Conservation (phyloP, 2,113 vertebrate genomes). For the Pygoscelis antarcticus region DNA sequence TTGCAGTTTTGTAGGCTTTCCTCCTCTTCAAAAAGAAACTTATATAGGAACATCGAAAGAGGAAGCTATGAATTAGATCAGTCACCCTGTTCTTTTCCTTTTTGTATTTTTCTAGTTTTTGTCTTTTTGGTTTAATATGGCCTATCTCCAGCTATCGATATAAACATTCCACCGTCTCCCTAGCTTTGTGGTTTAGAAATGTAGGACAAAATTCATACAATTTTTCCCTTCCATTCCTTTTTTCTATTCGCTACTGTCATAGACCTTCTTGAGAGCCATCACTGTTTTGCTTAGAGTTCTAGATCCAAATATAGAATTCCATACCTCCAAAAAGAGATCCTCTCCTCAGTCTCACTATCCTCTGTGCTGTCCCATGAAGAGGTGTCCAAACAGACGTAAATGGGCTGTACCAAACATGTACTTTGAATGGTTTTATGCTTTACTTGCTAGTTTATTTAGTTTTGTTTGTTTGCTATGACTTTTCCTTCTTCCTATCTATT, state of each 20-base stretch:
- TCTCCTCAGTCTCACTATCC: neutral
- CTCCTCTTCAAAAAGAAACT: neutral
- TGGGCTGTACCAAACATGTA: neutral
- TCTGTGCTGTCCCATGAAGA: neutral
- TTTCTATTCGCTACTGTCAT: neutral
- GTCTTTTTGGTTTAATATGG: neutral
- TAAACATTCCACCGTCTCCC: neutral
- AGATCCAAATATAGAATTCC: neutral
- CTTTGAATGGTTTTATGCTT: neutral
- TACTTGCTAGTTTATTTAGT: neutral
- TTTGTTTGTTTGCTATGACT: neutral
- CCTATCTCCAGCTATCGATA: neutral
- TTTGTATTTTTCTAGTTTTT: neutral
- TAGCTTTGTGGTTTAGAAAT: neutral
- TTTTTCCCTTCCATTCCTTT: neutral
- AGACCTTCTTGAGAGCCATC: neutral
- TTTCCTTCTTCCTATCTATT: neutral
- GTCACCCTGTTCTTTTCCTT: neutral
- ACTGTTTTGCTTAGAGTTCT: neutral
- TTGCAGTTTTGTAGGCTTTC: neutral
- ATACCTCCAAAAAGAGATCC: neutral
- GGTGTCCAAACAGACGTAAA: accelerated
- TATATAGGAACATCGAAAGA: neutral
- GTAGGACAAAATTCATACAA: neutral
- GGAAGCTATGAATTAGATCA: neutral